Conservation (phyloP, 2,797 vertebrate genomes). For the Squalus acanthias region DNA sequence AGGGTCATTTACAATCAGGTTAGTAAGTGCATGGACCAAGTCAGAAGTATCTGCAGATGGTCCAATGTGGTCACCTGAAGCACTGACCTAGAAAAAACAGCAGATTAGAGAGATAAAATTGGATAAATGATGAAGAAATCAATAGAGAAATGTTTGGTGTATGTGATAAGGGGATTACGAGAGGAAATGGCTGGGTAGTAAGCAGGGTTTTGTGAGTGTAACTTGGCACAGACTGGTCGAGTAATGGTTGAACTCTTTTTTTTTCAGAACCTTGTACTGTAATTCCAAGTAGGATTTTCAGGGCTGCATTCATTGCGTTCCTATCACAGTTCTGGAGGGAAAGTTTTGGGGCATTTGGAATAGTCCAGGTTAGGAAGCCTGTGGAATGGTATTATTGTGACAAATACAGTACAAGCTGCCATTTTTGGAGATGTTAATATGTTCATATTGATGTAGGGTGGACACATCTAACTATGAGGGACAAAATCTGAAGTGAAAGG, state of each 20-base stretch:
- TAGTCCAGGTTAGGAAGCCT: background rate
- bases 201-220: background rate
- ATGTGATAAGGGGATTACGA: slow-evolving; percentile 1
- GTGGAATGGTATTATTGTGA: background rate
- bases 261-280: background rate
- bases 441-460: background rate
- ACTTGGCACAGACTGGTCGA: background rate
- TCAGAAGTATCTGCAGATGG: background rate
- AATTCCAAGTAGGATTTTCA: background rate
- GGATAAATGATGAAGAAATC: background rate
- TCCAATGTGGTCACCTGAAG: slow-evolving; percentile 7
- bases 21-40: background rate
- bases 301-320: too few species aligned
- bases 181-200: background rate
- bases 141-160: background rate
- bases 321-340: background rate
- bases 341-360: background rate
- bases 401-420: background rate
- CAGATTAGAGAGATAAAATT: background rate
- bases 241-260: background rate
- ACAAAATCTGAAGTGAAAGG: background rate
- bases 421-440: background rate
- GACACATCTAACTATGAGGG: background rate
- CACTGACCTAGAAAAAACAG: background rate
- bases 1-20: background rate